phyloP scores from a whole-genome alignment of 2,113 vertebrate genomes.

The Eulemur rufifrons region DNA sequence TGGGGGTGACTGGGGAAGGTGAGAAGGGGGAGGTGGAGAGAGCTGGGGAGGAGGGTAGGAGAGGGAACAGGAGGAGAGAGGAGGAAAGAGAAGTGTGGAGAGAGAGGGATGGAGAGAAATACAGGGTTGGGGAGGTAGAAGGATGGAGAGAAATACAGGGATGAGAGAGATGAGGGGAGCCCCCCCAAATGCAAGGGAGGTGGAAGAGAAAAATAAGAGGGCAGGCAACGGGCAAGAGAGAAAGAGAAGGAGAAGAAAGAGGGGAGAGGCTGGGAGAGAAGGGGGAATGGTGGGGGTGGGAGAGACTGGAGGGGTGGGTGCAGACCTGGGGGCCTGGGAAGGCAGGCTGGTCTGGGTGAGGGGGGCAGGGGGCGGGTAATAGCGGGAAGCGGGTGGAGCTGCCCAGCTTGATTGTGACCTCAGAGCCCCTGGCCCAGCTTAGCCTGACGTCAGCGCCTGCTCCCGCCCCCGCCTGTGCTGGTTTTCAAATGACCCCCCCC shows the following conservation, averaged over 20 bases:
- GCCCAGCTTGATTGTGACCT: slow-evolving; percentile 49
- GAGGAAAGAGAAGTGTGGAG: not conserved
- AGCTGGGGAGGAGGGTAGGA: too few relatives aligned
- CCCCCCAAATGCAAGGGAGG: not conserved
- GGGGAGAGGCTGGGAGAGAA: too few relatives aligned
- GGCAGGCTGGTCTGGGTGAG: not conserved
- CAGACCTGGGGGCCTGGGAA: too few relatives aligned
- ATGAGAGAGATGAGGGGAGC: too few relatives aligned
- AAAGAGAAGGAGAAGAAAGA: too few relatives aligned
- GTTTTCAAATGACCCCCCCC: slow-evolving; percentile 69
- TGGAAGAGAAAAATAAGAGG: too few relatives aligned
- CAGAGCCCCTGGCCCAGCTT: slow-evolving; percentile 60
- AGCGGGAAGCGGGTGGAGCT: slow-evolving; percentile 75
- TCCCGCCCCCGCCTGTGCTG: slow-evolving; percentile 44
- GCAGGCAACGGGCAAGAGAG: too few relatives aligned
- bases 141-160: not conserved
- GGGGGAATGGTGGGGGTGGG: too few relatives aligned
- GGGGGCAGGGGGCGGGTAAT: not conserved
- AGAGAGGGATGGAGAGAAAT: not conserved
- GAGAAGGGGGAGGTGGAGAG: not conserved
- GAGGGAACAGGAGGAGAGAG: too few relatives aligned
- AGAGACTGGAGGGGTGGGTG: not conserved
- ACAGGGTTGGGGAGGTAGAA: too few relatives aligned
- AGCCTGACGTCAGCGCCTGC: slow-evolving; percentile 67
- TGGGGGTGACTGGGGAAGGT: rapidly evolving